Conservation (phyloP, 2,797 vertebrate genomes). For the Psittacula echo region DNA sequence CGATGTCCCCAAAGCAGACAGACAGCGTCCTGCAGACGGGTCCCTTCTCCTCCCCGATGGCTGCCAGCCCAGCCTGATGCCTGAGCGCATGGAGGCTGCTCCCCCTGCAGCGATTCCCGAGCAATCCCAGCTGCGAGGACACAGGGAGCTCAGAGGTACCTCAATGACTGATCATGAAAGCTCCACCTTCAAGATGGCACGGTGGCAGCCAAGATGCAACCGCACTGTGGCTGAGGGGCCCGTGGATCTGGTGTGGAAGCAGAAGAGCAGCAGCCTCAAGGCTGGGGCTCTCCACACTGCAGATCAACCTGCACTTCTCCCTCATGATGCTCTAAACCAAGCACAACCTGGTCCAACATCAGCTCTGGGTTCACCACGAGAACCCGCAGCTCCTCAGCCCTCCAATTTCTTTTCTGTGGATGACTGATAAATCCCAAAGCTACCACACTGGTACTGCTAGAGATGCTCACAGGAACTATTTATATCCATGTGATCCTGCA, state of each 20-base stretch:
- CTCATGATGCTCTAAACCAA: not conserved
- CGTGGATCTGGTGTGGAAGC: fast-evolving
- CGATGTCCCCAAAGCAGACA: not conserved
- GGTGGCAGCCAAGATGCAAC: not conserved
- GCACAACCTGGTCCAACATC: not conserved
- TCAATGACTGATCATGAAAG: fast-evolving
- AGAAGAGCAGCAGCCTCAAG: not conserved
- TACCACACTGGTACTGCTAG: not conserved
- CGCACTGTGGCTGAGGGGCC: fast-evolving
- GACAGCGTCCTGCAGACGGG: not conserved
- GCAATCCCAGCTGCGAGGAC: not conserved
- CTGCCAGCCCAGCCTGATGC: not conserved
- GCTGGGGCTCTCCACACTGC: not conserved
- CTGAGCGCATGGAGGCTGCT: fast-evolving
- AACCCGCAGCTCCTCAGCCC: not conserved
- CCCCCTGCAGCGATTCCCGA: not conserved
- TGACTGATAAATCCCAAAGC: conserved; percentile 15
- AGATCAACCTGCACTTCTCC: not conserved
- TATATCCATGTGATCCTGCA: not conserved
- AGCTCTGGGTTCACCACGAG: not conserved
- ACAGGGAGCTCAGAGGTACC: not conserved
- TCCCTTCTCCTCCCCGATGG: not conserved
- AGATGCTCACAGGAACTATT: conserved; percentile 32
- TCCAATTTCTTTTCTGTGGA: not conserved
- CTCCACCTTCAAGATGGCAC: not conserved